phyloP scores from a whole-genome alignment of 2,113 vertebrate species.

The Takifugu bimaculatus region DNA sequence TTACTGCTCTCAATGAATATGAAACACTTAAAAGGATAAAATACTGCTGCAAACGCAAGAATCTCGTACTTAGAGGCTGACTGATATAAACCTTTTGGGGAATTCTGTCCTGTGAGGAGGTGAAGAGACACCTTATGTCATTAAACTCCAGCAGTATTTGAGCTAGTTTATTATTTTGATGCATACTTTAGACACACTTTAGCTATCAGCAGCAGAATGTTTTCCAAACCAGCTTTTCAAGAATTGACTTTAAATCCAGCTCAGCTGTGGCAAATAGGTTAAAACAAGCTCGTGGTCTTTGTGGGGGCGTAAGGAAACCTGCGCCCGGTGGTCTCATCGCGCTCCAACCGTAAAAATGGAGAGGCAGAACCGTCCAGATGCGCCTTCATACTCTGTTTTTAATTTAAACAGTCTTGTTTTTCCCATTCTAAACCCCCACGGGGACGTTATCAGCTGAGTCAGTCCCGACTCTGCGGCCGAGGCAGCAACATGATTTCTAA shows the following conservation, averaged over 20 bases:
- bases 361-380: too few relatives aligned
- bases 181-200: not conserved
- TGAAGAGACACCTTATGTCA: not conserved
- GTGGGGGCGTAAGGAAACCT: too few relatives aligned
- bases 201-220: not conserved
- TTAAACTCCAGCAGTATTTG: not conserved
- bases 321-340: too few relatives aligned
- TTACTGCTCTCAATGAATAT: not conserved
- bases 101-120: not conserved
- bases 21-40: not conserved
- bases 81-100: not conserved
- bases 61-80: too few relatives aligned
- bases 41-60: not conserved
- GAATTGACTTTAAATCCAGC: too few relatives aligned
- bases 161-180: too few relatives aligned
- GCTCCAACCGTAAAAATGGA: too few relatives aligned
- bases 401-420: not conserved
- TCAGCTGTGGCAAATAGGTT: too few relatives aligned
- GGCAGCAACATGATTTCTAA: conserved; percentile 1
- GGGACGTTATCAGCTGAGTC: conserved; percentile 21
- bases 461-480: conserved; percentile 25
- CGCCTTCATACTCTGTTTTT: not conserved
- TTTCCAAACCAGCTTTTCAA: not conserved
- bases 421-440: conserved; percentile 7
- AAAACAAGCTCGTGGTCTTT: too few relatives aligned